A percentile compares a stretch with the other conserved stretches of the same genome.
phyloP scores from a whole-genome alignment of 2,797 vertebrate species.

The Trematomus bernacchii region DNA sequence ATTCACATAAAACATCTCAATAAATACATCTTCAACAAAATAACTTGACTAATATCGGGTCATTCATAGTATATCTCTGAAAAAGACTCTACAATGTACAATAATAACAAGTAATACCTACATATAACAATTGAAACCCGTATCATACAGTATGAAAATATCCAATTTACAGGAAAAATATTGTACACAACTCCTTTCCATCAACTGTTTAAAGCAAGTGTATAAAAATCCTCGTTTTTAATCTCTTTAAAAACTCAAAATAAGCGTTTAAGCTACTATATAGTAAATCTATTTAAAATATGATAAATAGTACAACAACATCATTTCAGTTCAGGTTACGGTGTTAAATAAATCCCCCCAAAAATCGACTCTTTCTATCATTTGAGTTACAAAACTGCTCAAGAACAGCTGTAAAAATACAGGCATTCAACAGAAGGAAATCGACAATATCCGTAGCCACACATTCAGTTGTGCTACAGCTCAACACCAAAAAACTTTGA shows the following conservation, averaged over 20 bases:
- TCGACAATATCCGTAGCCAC: constrained; percentile 60
- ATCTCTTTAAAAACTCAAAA: constrained; percentile 66
- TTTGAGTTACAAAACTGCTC: constrained; percentile 69
- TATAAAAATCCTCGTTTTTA: constrained; percentile 79
- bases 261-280: constrained; percentile 57
- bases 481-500: constrained; percentile 72
- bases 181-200: constrained; percentile 72
- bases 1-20: constrained; percentile 86
- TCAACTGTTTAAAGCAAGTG: constrained; percentile 66
- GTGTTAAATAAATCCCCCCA: constrained; percentile 56
- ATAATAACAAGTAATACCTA: constrained; percentile 76
- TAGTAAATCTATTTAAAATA: constrained; percentile 55
- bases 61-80: constrained; percentile 81
- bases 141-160: constrained; percentile 89
- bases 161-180: constrained; percentile 85
- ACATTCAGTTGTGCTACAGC: constrained; percentile 76
- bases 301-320: constrained; percentile 48
- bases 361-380: constrained; percentile 54
- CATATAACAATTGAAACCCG: constrained; percentile 84
- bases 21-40: constrained; percentile 85
- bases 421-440: constrained; percentile 70
- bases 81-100: constrained; percentile 77
- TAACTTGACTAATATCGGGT: constrained; percentile 80
- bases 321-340: constrained; percentile 39
- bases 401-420: constrained; percentile 68